Evolutionary conservation across 2,888 invertebrate species (phyloP), one percentile per base, ranked within the genome.

Genomic region (Chymomyza caudatula): DNA sequence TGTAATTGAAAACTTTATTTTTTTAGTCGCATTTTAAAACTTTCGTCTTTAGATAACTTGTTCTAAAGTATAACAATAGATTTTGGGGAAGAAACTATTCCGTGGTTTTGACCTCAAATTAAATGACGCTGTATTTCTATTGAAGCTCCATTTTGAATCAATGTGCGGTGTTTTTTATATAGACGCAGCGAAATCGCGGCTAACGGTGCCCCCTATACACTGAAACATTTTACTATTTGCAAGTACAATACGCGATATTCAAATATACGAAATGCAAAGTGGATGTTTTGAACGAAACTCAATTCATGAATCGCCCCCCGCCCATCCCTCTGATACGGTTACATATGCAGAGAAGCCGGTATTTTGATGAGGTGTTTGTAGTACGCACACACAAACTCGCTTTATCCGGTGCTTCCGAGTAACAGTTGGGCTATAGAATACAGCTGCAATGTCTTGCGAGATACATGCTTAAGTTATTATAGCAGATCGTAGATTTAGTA

Each of bases 331-430:
- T 37, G 29, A 11, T 19, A 47, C 29, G 42, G 29, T 47, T 37
- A 55, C 49, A 37, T 43, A 60, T 25, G 53, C 23, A 44, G 23
- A 53, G 37, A 51, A 37, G 25, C 52, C 20, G 25, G 56, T 25
- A 43, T 42, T 60, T 53, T 56, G 56, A 37, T 37, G 29, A 37
- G 29, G 29, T 37, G 29, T 37, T 37, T 37, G 29, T 37, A 37
- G 29, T 37, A 37, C 29, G n/a, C n/a, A 37, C 29, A 37, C 2
- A 13, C 29, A 51, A 49, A 51, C 42, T 20, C 19, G 23, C 37
- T 17, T 42, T 29, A 56, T 62, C 56, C 51, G 51, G 56, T 62
- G 56, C 56, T 62, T 56, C 49, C 56, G 56, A 47, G 56, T 56
- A 49, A 62, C 62, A 55, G 62, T 49, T 62, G 47, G 49, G 49